Conservation (phyloP, 2,113 vertebrate genomes). For the Rhipidura dahli region DNA sequence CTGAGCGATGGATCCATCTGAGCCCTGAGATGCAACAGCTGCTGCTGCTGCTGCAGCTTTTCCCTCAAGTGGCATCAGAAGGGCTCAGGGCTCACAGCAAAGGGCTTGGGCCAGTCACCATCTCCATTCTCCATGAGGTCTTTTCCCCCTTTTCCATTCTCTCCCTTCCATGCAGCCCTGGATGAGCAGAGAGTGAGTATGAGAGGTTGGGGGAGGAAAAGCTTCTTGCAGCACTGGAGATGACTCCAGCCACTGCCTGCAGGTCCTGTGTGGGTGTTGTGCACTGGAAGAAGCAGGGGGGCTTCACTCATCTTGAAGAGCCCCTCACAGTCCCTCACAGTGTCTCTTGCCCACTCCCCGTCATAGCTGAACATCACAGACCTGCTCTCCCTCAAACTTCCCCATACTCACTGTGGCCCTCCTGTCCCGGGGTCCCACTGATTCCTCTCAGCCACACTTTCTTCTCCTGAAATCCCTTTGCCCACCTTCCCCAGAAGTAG, state of each 20-base stretch:
- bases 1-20: not conserved
- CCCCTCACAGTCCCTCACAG: not conserved
- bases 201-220: not conserved
- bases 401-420: not conserved
- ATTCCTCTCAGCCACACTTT: not conserved
- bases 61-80: not conserved
- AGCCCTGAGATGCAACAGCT: not conserved
- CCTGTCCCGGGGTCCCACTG: not conserved
- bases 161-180: not conserved
- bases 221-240: not conserved
- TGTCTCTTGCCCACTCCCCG: not conserved
- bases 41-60: not conserved
- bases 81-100: not conserved
- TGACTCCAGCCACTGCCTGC: not conserved
- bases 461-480: not conserved
- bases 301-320: not conserved
- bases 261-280: not conserved
- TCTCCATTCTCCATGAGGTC: not conserved
- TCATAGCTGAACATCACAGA: not conserved
- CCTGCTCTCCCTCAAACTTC: not conserved
- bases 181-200: not conserved
- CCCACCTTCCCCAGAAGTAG: not conserved
- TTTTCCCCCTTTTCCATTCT: not conserved
- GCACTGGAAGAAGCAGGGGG: not conserved
- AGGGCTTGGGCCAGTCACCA: not conserved